These are phyloP conservation scores for Holotrichia oblita DNA, from an alignment of 1,140 invertebrate species.

Conservation along the genomic window DNA sequence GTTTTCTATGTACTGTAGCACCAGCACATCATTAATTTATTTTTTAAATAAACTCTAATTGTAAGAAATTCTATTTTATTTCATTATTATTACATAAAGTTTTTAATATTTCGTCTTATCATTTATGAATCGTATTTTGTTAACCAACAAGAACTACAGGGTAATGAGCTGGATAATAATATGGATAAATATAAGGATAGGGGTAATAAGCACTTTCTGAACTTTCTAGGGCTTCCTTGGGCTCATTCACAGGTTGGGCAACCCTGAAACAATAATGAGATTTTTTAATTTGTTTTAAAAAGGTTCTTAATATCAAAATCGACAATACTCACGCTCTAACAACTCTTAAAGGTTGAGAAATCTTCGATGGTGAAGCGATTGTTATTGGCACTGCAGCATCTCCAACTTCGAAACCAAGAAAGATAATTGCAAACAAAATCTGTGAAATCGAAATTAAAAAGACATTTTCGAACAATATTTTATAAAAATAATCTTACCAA, in stretches of 20 bases:
- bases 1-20: conserved; percentile 62
- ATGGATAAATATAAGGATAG: conserved; percentile 42
- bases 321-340: conserved; percentile 19
- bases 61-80: conserved; percentile 2
- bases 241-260: neutral
- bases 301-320: neutral
- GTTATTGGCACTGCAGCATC: neutral
- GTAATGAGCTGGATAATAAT: conserved; percentile 40
- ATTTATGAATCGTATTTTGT: conserved; percentile 14
- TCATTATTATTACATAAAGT: neutral
- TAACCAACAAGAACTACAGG: conserved; percentile 42
- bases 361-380: neutral
- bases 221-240: conserved; percentile 39
- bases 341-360: neutral
- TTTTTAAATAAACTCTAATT: conserved; percentile 30
- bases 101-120: neutral
- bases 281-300: neutral
- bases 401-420: neutral
- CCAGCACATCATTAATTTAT: conserved; percentile 56
- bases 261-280: neutral
- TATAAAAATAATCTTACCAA: conserved; percentile 1
- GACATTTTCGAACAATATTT: neutral
- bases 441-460: neutral
- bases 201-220: conserved; percentile 42
- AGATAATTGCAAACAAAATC: neutral